Evolutionary conservation across 2,113 vertebrate genomes (phyloP).

Genomic region (Crotalus helleri): DNA sequence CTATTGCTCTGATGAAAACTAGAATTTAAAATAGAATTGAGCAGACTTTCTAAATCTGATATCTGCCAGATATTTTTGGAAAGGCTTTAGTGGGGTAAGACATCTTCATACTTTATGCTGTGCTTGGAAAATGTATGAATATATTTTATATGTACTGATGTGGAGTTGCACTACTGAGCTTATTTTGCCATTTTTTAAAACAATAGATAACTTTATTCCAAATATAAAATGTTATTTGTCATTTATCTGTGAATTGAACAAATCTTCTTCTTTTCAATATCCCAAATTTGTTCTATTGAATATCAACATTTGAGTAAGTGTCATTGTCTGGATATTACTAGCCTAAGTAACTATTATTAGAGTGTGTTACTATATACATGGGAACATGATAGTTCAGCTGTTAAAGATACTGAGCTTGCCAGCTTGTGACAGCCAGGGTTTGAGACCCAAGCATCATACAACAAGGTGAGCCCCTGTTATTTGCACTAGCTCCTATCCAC

Average conservation of each 20-base stretch:
- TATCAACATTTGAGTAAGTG: background rate
- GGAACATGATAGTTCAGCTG: background rate
- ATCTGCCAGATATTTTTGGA: background rate
- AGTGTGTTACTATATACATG: background rate
- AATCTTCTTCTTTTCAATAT: background rate
- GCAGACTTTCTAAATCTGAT: background rate
- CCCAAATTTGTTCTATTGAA: background rate
- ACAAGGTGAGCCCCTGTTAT: background rate
- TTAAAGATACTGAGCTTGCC: background rate
- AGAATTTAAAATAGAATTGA: background rate
- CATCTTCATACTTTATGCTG: background rate
- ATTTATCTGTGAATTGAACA: background rate
- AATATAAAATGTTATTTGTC: background rate
- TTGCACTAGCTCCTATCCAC: too few species aligned
- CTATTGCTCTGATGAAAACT: background rate
- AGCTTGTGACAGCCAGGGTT: background rate
- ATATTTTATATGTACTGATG: background rate
- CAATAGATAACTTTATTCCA: background rate
- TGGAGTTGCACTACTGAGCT: background rate
- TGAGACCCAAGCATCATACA: background rate
- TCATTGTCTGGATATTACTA: background rate
- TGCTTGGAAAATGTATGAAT: background rate
- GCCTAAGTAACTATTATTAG: background rate
- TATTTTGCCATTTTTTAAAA: background rate
- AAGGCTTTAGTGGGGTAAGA: background rate